Evolutionary conservation across 2,888 invertebrate species (phyloP).

Genomic region (Hanleya hanleyi): DNA sequence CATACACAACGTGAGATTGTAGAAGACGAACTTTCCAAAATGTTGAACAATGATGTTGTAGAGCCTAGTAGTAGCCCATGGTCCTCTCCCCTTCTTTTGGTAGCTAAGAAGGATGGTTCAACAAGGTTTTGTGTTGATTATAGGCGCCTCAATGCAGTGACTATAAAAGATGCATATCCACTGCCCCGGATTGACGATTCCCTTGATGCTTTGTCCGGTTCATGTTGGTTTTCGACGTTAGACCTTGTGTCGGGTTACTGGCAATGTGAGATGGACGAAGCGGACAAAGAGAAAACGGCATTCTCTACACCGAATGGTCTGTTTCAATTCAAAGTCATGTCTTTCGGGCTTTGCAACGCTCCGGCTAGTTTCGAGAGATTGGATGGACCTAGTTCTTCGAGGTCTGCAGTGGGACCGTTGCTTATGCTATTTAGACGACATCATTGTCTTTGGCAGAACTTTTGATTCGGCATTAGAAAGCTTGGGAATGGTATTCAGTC

Average conservation of each 20-base stretch:
- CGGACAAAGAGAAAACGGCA: slow-evolving; percentile 38
- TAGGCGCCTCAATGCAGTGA: slow-evolving; percentile 30
- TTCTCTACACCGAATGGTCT: too few species aligned
- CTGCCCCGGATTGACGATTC: too few species aligned
- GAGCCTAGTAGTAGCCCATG: slow-evolving; percentile 27
- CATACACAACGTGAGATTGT: neutral
- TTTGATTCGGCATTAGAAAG: too few species aligned
- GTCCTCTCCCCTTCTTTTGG: slow-evolving; percentile 25
- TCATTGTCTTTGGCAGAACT: too few species aligned
- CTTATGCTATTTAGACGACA: too few species aligned
- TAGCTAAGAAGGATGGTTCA: slow-evolving; percentile 23
- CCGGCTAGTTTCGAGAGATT: slow-evolving; percentile 19
- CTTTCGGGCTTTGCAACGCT: too few species aligned
- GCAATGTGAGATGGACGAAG: slow-evolving; percentile 39
- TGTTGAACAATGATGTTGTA: slow-evolving; percentile 25
- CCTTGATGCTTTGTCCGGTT: too few species aligned
- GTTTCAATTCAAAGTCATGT: too few species aligned
- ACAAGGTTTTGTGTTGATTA: slow-evolving; percentile 34
- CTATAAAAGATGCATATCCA: too few species aligned
- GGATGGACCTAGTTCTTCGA: too few species aligned
- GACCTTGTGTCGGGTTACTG: slow-evolving; percentile 45
- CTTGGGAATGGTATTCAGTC: too few species aligned
- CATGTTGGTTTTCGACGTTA: slow-evolving; percentile 37
- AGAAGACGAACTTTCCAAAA: slow-evolving; percentile 2
- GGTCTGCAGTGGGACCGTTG: too few species aligned